Evolutionary conservation across 2,888 invertebrate genomes (phyloP), one percentile per base, ranked within the genome.

Genomic region (Lochmaea crataegi): DNA sequence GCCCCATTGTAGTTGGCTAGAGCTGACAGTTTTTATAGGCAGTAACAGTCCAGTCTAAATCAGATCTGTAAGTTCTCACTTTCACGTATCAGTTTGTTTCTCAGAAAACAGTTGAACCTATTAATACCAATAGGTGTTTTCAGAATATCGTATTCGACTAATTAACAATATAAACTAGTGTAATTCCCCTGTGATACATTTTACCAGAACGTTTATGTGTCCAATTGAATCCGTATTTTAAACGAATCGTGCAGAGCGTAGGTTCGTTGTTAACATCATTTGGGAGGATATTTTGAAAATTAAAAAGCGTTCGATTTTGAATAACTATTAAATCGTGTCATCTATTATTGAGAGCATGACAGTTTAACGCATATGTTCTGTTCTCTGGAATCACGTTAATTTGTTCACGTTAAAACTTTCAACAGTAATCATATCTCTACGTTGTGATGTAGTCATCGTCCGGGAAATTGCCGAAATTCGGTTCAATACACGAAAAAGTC

Each of bases 211-310:
- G 45, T 12, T 14, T 45, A 45, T 45, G 45, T 11, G 14, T n/a
- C 6, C n/a, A 48, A 48, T n/a, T 48, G 53, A 18, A 18, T 14
- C 14, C 45, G 14, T 45, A 45, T 45, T 45, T 45, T 10, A 45
- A 45, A 18, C 53, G 16, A 53, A 53, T 16, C 16, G 18, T 57
- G 38, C 16, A 56, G 16, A 56, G 41, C 18, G 5, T 10, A 57
- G 12, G 22, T 26, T 2, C 22, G 57, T 32, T 16, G 60, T 57
- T 57, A 22, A 67, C 57, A 56, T 56, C 42, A 57, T 22, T 38
- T 41, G 66, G 66, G 66, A 67, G 57, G 60, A 38, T 32, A 57
- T 67, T 57, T 67, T 38, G 4, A 22, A 42, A 41, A 66, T 66
- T 18, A 56, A 66, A 66, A 66, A 66, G 38, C 22, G 56, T 41